Conservation (phyloP, 2,113 vertebrate genomes). For the Galbula dea region DNA sequence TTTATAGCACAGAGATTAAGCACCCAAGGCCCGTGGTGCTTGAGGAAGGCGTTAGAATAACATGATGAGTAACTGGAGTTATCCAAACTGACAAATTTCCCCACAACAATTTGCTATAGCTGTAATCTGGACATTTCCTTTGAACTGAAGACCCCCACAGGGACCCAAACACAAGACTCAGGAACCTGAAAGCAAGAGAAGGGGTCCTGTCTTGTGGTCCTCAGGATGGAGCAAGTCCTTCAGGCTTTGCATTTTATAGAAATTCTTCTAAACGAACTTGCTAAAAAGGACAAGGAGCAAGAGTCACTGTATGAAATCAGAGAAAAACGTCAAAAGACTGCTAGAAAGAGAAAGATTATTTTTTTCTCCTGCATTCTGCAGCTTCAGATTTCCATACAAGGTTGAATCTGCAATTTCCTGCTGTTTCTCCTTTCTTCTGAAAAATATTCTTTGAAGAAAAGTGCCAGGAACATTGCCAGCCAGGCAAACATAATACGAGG, state of each 20-base stretch:
- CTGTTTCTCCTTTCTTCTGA: conserved; percentile 10
- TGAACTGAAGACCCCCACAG: neutral
- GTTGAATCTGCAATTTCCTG: conserved; percentile 13
- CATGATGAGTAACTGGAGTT: neutral
- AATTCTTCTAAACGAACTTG: neutral
- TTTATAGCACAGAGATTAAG: neutral
- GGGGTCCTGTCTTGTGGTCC: neutral
- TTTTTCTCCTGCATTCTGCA: neutral
- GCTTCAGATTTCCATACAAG: neutral
- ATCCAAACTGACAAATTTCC: neutral
- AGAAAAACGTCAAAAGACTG: neutral
- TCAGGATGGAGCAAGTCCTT: neutral
- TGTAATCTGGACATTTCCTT: neutral
- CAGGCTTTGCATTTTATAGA: neutral
- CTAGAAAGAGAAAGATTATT: neutral
- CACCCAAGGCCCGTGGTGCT: neutral
- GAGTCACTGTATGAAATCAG: neutral
- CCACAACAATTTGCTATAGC: neutral
- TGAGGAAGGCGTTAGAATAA: neutral
- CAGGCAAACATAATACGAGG: neutral
- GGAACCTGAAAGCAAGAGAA: neutral
- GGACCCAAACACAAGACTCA: neutral
- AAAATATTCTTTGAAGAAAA: neutral
- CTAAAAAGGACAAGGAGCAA: neutral
- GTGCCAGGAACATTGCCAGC: neutral